These are phyloP conservation scores for Acleris emargana DNA, from an alignment of 2,888 invertebrate species.

Conservation along the genomic window DNA sequence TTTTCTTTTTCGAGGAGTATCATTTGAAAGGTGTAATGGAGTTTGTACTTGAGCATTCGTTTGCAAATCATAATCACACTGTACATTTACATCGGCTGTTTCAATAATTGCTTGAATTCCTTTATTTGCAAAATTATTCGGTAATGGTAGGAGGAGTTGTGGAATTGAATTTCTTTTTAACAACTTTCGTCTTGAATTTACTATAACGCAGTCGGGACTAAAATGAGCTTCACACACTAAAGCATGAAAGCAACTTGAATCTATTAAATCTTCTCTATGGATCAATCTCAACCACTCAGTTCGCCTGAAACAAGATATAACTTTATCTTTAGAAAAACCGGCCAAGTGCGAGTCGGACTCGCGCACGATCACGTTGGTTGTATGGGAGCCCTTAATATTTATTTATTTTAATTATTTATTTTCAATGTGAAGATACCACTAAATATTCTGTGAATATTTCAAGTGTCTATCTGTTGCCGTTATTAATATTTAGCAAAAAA, in stretches of 20 bases:
- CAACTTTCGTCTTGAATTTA: constrained; percentile 34
- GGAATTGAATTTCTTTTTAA: constrained; percentile 38
- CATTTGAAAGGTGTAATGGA: constrained; percentile 28
- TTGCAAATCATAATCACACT: constrained; percentile 21
- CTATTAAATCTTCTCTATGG: constrained; percentile 16
- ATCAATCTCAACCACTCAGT: constrained; percentile 20
- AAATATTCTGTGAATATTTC: no score
- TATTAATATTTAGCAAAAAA: no score
- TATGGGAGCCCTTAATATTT: no score
- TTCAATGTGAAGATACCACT: no score
- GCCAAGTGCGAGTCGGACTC: no score
- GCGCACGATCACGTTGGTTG: no score
- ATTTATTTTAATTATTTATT: no score
- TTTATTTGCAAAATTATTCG: constrained; percentile 29
- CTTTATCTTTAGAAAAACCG: background rate
- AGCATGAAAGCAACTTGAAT: constrained; percentile 11
- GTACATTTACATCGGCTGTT: constrained; percentile 36
- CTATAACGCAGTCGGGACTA: constrained; percentile 28
- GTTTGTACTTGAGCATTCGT: constrained; percentile 20
- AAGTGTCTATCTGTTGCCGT: no score
- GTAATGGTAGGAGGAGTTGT: constrained; percentile 35
- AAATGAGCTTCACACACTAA: constrained; percentile 40
- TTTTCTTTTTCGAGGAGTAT: constrained; percentile 39
- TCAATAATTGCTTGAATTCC: constrained; percentile 30
- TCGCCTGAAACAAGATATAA: constrained; percentile 16